Evolutionary conservation across 2,113 vertebrate genomes (phyloP), one percentile per base, ranked within the genome.

Genomic region (Vidua macroura): DNA sequence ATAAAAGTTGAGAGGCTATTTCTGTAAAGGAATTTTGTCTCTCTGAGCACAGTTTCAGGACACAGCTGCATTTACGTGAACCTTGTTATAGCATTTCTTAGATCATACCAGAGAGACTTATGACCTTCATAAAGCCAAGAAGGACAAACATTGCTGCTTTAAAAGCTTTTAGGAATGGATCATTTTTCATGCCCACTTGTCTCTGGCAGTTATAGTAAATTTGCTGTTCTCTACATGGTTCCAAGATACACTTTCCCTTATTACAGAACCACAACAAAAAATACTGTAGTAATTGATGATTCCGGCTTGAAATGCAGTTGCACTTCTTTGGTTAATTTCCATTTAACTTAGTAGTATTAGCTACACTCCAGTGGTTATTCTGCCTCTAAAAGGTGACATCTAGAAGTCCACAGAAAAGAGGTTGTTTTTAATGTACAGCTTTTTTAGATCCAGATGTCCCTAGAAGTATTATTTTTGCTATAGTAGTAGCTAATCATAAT

Each of bases 31-130:
- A 90, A 91, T 96, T 92, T 94, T 83, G 43, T 75, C 28, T 91
- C 43, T 91, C 48, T 91, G 90, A 92, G 75, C 62, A 90, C 35
- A 92, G 52, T 62, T 88, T 83, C 41, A 78, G 86, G 68, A 93
- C 86, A 30, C 43, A 89, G 74, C 52, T 73, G 85, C 41, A 86
- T 69, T 86, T 89, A 93, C 28, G 84, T 82, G 96, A 93, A 83
- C 87, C 59, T 94, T 87, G 79, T 95, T 95, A 93, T 64, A 92
- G 51, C 55, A 53, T 70, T 93, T 94, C 75, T 75, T 93, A 80
- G 78, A 94, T 97, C 79, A 87, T 90, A 90, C 64, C 77, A 90
- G 81, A 81, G 73, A 95, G 82, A 97, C 95, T 96, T 97, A 95
- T 63, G 64, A 88, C 93, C 92, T 87, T 86, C 81, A 91, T 94